These are phyloP conservation scores for Clarias fuscus DNA, from an alignment of 2,797 vertebrate genomes.

Conservation along the genomic window DNA sequence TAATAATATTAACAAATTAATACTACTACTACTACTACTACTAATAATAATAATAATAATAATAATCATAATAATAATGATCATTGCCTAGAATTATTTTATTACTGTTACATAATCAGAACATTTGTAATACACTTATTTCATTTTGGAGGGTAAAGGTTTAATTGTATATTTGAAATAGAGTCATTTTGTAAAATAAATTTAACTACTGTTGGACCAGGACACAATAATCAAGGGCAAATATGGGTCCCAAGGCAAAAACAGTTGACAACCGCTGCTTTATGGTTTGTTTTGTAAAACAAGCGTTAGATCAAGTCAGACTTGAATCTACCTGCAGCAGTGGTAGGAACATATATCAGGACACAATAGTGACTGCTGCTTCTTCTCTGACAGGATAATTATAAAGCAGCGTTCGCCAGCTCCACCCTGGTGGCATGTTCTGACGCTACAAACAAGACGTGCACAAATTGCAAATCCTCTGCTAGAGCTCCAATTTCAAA, in stretches of 20 bases:
- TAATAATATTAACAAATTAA: too few relatives aligned
- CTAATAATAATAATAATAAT: too few relatives aligned
- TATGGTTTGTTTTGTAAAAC: background rate
- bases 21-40: too few relatives aligned
- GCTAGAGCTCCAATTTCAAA: conserved; percentile 57
- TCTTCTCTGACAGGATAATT: conserved; percentile 70
- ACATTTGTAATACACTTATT: background rate
- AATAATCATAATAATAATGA: background rate
- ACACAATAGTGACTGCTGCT: conserved; percentile 54
- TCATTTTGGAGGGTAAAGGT: background rate
- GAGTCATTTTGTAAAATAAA: background rate
- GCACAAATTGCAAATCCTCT: conserved; percentile 50
- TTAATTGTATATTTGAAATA: background rate
- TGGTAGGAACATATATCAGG: conserved; percentile 67
- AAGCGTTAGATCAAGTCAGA: conserved; percentile 18
- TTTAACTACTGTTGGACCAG: background rate
- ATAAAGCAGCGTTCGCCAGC: conserved; percentile 66
- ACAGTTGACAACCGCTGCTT: background rate
- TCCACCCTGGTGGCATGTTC: conserved; percentile 64
- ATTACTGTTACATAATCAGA: background rate
- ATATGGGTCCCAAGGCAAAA: background rate
- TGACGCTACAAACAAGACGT: conserved; percentile 60
- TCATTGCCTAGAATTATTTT: background rate
- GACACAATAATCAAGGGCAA: conserved; percentile 9
- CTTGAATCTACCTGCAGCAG: conserved; percentile 54